These are phyloP conservation scores for Podarcis siculus DNA, from an alignment of 2,797 vertebrate species.

Conservation along the genomic window DNA sequence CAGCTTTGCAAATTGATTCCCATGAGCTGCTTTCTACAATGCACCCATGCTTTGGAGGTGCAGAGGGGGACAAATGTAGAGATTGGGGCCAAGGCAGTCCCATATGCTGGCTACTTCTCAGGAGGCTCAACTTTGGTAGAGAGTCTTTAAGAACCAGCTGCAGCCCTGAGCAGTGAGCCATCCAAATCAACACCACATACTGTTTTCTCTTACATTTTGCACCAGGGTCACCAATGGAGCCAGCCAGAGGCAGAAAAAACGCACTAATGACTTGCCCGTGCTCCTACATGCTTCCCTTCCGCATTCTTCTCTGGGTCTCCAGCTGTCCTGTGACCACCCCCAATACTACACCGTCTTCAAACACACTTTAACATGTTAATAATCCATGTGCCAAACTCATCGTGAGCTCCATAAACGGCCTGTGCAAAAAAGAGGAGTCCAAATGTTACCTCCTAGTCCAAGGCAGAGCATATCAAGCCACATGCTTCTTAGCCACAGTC, in stretches of 20 bases:
- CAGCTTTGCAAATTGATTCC: slow-evolving; percentile 2
- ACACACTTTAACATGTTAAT: background rate
- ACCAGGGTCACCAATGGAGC: background rate
- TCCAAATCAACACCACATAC: background rate
- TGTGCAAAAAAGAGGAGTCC: slow-evolving; percentile 12
- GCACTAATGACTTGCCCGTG: background rate
- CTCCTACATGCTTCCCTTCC: background rate
- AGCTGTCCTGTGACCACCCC: background rate
- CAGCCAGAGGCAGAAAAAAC: background rate
- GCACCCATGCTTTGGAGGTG: background rate
- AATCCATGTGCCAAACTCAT: background rate
- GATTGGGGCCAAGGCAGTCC: background rate
- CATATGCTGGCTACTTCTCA: background rate
- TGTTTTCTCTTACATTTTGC: background rate
- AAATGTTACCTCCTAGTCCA: background rate
- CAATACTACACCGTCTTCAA: slow-evolving; percentile 8
- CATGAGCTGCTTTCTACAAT: background rate
- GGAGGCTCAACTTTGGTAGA: background rate
- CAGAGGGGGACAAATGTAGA: background rate
- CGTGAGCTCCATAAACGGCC: background rate
- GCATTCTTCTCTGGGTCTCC: background rate
- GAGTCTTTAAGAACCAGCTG: background rate
- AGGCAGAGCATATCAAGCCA: slow-evolving; percentile 17
- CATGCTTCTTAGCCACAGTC: slow-evolving; percentile 12
- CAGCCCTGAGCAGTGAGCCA: background rate